phyloP scores from a whole-genome alignment of 2,888 invertebrate genomes.

The Patella pellucida region DNA sequence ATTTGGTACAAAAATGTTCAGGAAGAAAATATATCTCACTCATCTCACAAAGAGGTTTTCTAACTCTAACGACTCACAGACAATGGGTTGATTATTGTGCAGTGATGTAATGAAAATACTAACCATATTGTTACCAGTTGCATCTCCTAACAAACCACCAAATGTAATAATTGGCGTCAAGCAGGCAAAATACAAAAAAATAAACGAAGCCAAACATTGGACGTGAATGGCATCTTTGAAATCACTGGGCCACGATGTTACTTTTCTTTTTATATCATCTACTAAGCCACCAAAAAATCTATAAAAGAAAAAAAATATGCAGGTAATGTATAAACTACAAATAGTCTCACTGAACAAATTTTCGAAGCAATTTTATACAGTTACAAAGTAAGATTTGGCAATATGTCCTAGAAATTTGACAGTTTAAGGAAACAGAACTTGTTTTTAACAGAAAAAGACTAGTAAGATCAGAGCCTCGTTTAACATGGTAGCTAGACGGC shows the following conservation, averaged over 20 bases:
- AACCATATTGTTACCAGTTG: constrained; percentile 68
- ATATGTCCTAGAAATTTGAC: too few relatives aligned
- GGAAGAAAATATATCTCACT: too few relatives aligned
- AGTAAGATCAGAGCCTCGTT: too few relatives aligned
- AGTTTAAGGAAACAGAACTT: too few relatives aligned
- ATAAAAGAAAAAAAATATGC: constrained; percentile 24
- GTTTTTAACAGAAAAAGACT: too few relatives aligned
- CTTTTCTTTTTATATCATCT: constrained; percentile 64
- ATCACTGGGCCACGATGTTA: constrained; percentile 66
- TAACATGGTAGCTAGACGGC: too few relatives aligned
- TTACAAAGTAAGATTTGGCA: too few relatives aligned
- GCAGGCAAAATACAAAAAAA: constrained; percentile 71
- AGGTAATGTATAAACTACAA: not conserved
- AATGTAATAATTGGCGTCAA: constrained; percentile 71
- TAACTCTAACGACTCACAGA: too few relatives aligned
- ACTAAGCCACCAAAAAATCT: constrained; percentile 70
- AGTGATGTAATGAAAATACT: constrained; percentile 16
- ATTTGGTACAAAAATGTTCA: not conserved
- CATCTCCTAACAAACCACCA: constrained; percentile 68
- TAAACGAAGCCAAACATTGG: constrained; percentile 67
- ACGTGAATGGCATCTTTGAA: constrained; percentile 69
- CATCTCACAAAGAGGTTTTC: too few relatives aligned
- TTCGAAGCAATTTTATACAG: too few relatives aligned
- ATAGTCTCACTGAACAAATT: not conserved
- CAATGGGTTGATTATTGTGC: too few relatives aligned